Base-by-base conservation (phyloP, 1,140 invertebrate species). In the Geopemphigus sp. region DNA sequence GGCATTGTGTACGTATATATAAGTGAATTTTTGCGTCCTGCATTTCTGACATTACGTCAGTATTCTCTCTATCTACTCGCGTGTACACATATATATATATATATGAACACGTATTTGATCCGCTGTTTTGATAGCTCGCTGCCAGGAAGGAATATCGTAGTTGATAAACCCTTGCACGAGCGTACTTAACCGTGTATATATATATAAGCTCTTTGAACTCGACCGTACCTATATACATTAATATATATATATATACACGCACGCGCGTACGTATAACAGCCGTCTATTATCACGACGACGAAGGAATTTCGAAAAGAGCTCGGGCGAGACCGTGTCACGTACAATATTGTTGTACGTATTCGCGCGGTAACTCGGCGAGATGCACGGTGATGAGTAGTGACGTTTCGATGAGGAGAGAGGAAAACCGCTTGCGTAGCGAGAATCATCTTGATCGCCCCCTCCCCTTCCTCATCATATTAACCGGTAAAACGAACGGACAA, bases 181-280 rank as follows among this genome's bases (percentile, higher is more conserved):
- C 32, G 8, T 39, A 39, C 32, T 39, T 39, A 39, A 39, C 32
- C 32, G 26, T 63, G 17, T 61, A 22, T 66, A 66, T 2, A 32
- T 66, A 66, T 66, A 66, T 22, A 45, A 66, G 45, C 32, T 45
- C n/a, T 66, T 66, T 66, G n/a, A 66, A 47, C 14, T 45, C 1
- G 64, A 66, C 39, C 1, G 14, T 39, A 39, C 32, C 32, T 39
- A 8, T 39, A 4, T 39, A 39, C 19, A 6, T 22, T n/a, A n/a
- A n/a, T n/a, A n/a, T n/a, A n/a, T n/a, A n/a, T n/a, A n/a, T n/a
- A n/a, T n/a, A n/a, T n/a, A n/a, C n/a, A n/a, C n/a, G n/a, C n/a
- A n/a, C n/a, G n/a, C n/a, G n/a, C n/a, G n/a, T 39, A 22, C 39
- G 22, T 22, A 39, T 66, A 45, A 45, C 1, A 47, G 32, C 5